These are phyloP conservation scores for Phytoseiulus persimilis DNA, from an alignment of 2,888 invertebrate genomes.

Conservation along the genomic window DNA sequence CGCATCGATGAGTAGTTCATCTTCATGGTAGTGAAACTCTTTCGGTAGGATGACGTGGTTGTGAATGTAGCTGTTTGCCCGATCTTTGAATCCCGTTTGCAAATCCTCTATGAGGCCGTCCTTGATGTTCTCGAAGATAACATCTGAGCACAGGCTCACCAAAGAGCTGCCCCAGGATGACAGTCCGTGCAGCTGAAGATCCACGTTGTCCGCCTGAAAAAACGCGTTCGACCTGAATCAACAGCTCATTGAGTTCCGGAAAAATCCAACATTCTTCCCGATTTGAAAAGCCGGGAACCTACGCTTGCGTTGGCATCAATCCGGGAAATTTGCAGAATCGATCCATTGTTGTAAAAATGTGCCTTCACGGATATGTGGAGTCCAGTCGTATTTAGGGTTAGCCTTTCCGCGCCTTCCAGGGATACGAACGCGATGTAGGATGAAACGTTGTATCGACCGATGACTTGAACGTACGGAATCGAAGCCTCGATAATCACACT, in stretches of 20 bases:
- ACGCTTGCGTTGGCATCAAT: not conserved
- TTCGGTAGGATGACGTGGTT: not conserved
- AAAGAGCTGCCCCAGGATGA: constrained; percentile 19
- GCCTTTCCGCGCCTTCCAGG: constrained; percentile 7
- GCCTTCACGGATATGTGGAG: not conserved
- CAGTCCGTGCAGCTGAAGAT: constrained; percentile 16
- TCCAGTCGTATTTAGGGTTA: not conserved
- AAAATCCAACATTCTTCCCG: not conserved
- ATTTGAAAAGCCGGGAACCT: not conserved
- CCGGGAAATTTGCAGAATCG: not conserved
- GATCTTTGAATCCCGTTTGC: constrained; percentile 7
- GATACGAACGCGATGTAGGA: not conserved
- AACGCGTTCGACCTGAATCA: not conserved
- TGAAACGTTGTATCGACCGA: constrained; percentile 12
- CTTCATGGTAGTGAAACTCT: constrained; percentile 16
- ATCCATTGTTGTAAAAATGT: not conserved
- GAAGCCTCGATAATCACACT: constrained; percentile 15
- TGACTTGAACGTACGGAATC: constrained; percentile 26
- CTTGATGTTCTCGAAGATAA: constrained; percentile 33
- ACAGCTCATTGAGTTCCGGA: not conserved
- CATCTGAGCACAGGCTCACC: constrained; percentile 23
- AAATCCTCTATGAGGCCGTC: constrained; percentile 30
- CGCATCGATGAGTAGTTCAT: constrained; percentile 16
- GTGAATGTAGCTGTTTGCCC: not conserved
- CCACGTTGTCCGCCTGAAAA: constrained; percentile 6